These are phyloP conservation scores for Pocillopora meandrina DNA, from an alignment of 92 coral and sea anemone species.

Conservation along the genomic window DNA sequence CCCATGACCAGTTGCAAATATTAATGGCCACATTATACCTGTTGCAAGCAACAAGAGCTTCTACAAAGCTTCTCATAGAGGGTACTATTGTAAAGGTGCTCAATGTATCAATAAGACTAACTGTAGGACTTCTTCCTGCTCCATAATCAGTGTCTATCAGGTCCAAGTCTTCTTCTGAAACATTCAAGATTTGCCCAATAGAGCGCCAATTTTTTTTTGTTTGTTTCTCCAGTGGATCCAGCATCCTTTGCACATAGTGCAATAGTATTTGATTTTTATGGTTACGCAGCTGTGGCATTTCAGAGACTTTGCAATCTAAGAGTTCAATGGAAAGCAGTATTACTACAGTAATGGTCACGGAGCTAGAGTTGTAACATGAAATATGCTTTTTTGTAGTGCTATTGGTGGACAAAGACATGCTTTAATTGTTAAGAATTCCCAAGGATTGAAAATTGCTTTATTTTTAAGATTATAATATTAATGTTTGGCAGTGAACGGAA, in stretches of 20 bases:
- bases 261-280: neutral
- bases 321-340: neutral
- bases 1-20: conserved; percentile 27
- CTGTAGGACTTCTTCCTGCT: conserved; percentile 5
- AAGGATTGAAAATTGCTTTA: no score
- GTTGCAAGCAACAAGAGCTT: neutral
- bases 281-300: neutral
- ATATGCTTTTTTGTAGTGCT: neutral
- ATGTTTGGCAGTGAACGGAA: no score
- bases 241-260: neutral
- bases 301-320: neutral
- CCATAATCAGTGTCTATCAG: neutral
- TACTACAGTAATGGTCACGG: neutral
- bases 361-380: no score
- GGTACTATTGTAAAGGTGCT: neutral
- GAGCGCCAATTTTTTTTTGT: neutral
- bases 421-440: no score
- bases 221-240: neutral
- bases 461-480: no score
- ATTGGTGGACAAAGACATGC: neutral
- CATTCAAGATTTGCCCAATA: neutral
- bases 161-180: neutral
- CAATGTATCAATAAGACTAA: neutral
- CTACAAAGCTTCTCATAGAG: neutral
- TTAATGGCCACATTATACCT: neutral